Percentiles rank a stretch among this genome's conserved stretches.
Conservation (phyloP, 2,113 vertebrate species). For the Dasyurus viverrinus region DNA sequence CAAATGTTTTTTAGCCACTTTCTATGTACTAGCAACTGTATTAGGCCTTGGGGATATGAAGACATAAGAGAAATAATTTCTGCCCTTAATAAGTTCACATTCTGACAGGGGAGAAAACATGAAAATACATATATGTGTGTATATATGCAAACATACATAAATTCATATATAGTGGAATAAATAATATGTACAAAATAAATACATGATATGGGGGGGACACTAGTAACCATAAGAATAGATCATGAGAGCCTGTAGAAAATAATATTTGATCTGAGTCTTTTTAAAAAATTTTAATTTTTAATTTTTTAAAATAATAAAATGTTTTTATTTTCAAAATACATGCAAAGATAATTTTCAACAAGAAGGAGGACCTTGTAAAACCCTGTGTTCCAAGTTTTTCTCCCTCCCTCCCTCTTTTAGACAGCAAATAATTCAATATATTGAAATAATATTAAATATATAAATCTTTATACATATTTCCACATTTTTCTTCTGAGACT, state of each 20-base stretch:
- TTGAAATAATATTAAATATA: no score
- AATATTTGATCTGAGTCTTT: neutral
- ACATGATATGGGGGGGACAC: neutral
- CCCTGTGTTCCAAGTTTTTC: no score
- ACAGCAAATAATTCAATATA: no score
- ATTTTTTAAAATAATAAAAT: no score
- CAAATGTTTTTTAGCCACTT: neutral
- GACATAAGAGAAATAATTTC: neutral
- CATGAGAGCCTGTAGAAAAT: neutral
- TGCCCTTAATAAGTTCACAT: neutral
- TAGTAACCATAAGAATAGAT: neutral
- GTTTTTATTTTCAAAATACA: no score
- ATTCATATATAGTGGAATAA: neutral
- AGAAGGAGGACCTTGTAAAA: no score
- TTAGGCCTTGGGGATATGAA: no score
- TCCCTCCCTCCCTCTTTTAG: no score
- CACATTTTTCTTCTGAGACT: neutral
- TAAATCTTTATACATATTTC: no score
- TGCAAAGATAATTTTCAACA: no score
- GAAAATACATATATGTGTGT: neutral
- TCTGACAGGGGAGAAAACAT: neutral
- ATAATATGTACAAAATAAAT: neutral
- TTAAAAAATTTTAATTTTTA: no score
- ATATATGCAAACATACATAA: no score
- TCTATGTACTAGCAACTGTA: neutral